Base-by-base conservation (phyloP, 2,797 vertebrate species). In the Ispidina lecontei region DNA sequence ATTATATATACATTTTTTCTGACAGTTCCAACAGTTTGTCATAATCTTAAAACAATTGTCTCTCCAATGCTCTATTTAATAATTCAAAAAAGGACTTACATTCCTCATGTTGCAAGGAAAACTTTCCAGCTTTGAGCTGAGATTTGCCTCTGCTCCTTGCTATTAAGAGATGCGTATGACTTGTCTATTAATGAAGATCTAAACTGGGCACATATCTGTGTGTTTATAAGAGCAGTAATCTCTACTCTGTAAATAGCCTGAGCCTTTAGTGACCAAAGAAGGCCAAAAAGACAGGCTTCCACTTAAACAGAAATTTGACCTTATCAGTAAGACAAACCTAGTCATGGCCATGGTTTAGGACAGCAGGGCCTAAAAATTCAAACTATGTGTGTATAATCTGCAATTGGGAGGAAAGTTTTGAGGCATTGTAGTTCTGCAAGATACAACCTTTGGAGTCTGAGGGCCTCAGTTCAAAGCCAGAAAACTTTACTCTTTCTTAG, bases 251-350 rank as follows among this genome's bases (percentile, higher is more conserved):
- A 85, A 89, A 91, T 13, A 95, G 7, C 11, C 69, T 25, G 47
- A 93, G 28, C 33, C 22, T 89, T 39, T 28, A 13, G 13, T 84
- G 87, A 72, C 67, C 68, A 62, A 68, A 94, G 28, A 79, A 3
- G 33, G 68, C 5, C 49, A 73, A 82, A 89, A 85, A 28, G 3
- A 5, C 56, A 88, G 55, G 20, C 51, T 67, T 43, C 22, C 25
- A 26, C 35, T 81, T 15, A 13, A 7, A 11, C 8, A 59, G 52
- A 72, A 83, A 63, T 80, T 71, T 35, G 22, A 22, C n/a, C 54
- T 92, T 85, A 33, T 62, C 55, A 19, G 26, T 31, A 4, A 43
- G 79, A n/a, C 29, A 67, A 23, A 29, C 21, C 9, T 35, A 6
- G 51, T 2, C 14, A 49, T 2, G 3, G 14, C 17, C 59, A 56